Evolutionary conservation across 2,888 invertebrate species (phyloP), one percentile per base, ranked within the genome.

Genomic region (Chloroclysta siterata): DNA sequence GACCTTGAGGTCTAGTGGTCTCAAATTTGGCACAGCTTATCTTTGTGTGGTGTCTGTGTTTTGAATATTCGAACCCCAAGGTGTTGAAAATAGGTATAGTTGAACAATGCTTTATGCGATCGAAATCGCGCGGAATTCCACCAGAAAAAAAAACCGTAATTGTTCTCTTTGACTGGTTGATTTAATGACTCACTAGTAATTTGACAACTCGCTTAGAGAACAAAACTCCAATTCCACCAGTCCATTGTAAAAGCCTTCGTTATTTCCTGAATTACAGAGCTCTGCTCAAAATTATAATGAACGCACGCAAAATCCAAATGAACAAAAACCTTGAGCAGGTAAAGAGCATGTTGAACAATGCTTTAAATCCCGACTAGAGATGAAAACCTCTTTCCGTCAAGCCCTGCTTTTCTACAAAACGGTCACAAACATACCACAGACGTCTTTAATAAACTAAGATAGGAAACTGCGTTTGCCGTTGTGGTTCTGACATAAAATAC

Each of bases 281-380:
- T 55, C 15, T 48, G 53, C 47, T 64, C 52, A 51, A 46, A 59
- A 59, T 55, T 60, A 53, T 60, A 64, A 60, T 64, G 60, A 65
- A 61, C 57, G 65, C 29, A 57, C 65, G 51, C 60, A 50, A 51
- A 57, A 53, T 53, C 57, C 56, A 50, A 61, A 60, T 62, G 50
- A 66, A 66, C 68, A 68, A 66, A 62, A 63, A 68, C 62, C 55
- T 66, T 39, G 46, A 59, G 53, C 59, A 59, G 58, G 64, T 60
- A 65, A 58, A 61, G 62, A 69, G 57, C 57, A 65, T 60, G 53
- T 66, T 60, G 64, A 71, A 71, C 69, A 71, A 71, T 66, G 61
- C 71, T 65, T 63, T 66, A 69, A 69, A 66, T 48, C 69, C 65
- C 60, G 47, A 66, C 56, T 51, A 66, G 59, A 69, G 69, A 68